phyloP scores from a whole-genome alignment of 2,888 invertebrate genomes.

The Tachystola acroxantha region DNA sequence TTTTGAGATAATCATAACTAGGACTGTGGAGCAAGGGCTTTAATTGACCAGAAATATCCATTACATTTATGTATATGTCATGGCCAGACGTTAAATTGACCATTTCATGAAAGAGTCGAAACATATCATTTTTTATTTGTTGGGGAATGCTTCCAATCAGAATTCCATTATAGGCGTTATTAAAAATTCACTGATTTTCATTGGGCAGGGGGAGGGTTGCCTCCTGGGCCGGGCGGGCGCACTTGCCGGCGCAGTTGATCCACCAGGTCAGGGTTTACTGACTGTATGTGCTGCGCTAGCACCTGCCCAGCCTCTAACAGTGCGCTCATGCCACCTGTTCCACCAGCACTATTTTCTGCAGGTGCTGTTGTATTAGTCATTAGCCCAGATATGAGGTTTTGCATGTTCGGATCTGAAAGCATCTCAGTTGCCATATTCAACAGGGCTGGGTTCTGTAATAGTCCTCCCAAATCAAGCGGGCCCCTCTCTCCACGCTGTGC shows the following conservation, averaged over 20 bases:
- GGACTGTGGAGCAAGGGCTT: too few species aligned
- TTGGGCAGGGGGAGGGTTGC: conserved; percentile 27
- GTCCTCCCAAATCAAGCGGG: conserved; percentile 77
- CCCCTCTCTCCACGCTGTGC: conserved; percentile 82
- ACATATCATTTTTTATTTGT: too few species aligned
- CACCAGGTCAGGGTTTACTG: conserved; percentile 88
- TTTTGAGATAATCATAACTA: too few species aligned
- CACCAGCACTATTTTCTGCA: conserved; percentile 20
- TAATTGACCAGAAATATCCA: too few species aligned
- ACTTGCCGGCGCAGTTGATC: conserved; percentile 86
- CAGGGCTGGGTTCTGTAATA: conserved; percentile 89
- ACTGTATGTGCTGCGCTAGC: conserved; percentile 89
- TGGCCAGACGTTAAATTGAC: too few species aligned
- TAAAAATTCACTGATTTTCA: background rate
- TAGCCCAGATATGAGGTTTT: conserved; percentile 83
- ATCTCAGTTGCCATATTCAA: conserved; percentile 91
- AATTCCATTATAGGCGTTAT: too few species aligned
- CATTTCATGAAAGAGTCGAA: too few species aligned
- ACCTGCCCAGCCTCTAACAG: conserved; percentile 84
- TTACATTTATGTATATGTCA: too few species aligned
- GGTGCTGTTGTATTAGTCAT: conserved; percentile 50
- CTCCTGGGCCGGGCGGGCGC: conserved; percentile 44
- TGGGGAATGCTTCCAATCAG: too few species aligned
- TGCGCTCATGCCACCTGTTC: conserved; percentile 51
- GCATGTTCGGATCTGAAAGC: conserved; percentile 90